Percentiles rank a stretch among this genome's conserved stretches.
Conservation (phyloP, 2,888 invertebrate species). For the Thecocarcelia acutangulata region DNA sequence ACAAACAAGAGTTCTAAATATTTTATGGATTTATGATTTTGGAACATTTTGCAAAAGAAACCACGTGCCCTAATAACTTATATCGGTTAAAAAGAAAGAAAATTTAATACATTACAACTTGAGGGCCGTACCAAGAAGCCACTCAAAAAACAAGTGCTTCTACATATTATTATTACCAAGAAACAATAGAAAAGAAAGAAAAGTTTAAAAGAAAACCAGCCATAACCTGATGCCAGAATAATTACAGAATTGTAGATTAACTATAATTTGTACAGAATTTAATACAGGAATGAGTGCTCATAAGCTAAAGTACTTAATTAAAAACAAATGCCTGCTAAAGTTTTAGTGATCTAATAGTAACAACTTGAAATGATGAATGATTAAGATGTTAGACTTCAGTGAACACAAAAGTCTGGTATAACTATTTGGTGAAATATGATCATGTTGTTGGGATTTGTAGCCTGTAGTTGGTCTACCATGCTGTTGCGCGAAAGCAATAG, state of each 20-base stretch:
- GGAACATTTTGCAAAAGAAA: constrained; percentile 11
- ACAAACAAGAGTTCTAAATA: neutral
- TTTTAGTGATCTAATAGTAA: neutral
- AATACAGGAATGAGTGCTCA: neutral
- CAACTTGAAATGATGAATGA: constrained; percentile 3
- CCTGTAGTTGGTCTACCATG: neutral
- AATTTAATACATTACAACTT: constrained; percentile 1
- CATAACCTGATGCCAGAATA: constrained; percentile 18
- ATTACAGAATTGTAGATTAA: constrained; percentile 7
- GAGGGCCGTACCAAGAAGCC: no score
- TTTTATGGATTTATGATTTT: constrained; percentile 31
- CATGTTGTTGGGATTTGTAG: constrained; percentile 9
- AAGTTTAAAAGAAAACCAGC: constrained; percentile 15
- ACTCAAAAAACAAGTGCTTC: constrained; percentile 15
- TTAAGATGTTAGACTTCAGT: constrained; percentile 49
- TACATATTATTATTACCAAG: constrained; percentile 19
- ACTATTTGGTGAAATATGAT: constrained; percentile 1
- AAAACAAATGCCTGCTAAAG: constrained; percentile 1
- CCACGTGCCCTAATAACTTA: constrained; percentile 67
- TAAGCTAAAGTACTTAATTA: constrained; percentile 18
- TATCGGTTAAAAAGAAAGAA: constrained; percentile 26
- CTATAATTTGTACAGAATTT: constrained; percentile 19
- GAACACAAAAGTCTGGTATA: constrained; percentile 26
- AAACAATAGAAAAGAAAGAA: neutral
- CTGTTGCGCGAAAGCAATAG: constrained; percentile 1